phyloP scores from a whole-genome alignment of 2,113 vertebrate genomes.

The Cichladusa arquata region DNA sequence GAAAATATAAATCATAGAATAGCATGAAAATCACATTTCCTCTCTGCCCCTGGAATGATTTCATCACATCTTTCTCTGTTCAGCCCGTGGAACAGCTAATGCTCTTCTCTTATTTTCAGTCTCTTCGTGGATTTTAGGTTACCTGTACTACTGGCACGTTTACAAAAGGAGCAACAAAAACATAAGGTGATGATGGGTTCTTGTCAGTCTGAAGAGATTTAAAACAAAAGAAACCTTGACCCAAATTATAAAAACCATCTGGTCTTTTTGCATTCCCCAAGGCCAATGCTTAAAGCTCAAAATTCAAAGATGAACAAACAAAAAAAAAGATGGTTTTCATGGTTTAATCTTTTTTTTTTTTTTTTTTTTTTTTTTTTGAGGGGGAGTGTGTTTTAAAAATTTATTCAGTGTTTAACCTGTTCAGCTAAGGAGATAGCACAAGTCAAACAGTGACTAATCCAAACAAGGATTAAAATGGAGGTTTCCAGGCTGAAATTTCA shows the following conservation, averaged over 20 bases:
- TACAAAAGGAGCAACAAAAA: background rate
- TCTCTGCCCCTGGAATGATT: slow-evolving; percentile 1
- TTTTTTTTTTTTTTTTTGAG: background rate
- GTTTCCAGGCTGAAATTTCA: background rate
- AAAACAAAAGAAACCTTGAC: background rate
- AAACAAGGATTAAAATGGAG: background rate
- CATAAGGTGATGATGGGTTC: background rate
- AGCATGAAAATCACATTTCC: slow-evolving; percentile 39
- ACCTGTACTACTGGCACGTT: background rate
- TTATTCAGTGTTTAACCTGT: background rate
- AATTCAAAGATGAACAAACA: background rate
- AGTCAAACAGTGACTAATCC: background rate
- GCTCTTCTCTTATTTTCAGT: background rate
- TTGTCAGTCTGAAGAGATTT: background rate
- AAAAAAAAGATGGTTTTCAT: background rate
- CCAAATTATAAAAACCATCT: background rate
- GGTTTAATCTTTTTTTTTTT: background rate
- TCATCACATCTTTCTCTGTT: background rate
- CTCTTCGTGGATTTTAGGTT: background rate
- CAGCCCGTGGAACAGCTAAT: background rate
- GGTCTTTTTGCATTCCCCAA: background rate
- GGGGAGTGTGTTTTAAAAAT: background rate
- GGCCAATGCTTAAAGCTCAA: background rate
- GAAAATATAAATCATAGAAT: background rate
- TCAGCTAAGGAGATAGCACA: background rate